Percentiles rank a stretch among this genome's conserved stretches.
phyloP scores from a whole-genome alignment of 2,113 vertebrate species.

The Lampris incognitus region DNA sequence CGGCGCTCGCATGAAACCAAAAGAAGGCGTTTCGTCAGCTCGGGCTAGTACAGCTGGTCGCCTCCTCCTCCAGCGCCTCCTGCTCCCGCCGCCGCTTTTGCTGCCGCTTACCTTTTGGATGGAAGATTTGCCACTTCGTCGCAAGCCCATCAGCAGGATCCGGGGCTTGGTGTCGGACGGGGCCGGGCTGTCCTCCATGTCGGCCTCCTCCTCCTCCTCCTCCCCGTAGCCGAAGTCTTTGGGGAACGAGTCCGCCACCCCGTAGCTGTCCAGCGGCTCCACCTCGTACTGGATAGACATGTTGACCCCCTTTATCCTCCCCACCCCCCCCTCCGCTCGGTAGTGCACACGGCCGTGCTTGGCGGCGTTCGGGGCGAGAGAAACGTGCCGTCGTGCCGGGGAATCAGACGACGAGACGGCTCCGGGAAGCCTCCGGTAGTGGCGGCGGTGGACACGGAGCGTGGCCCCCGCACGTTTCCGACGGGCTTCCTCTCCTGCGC shows the following conservation, averaged over 20 bases:
- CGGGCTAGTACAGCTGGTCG: conserved; percentile 21
- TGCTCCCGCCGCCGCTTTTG: not conserved
- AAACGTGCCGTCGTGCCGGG: too few species aligned
- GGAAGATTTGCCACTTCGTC: conserved; percentile 96
- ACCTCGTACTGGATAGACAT: conserved; percentile 97
- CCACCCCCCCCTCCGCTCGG: conserved; percentile 62
- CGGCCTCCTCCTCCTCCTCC: conserved; percentile 94
- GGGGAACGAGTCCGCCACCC: conserved; percentile 92
- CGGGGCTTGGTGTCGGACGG: conserved; percentile 92
- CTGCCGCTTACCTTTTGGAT: conserved; percentile 92
- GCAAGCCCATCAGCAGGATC: conserved; percentile 95
- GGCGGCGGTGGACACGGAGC: conserved; percentile 32
- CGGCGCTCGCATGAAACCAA: conserved; percentile 25
- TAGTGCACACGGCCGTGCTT: conserved; percentile 42
- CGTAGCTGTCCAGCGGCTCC: conserved; percentile 91
- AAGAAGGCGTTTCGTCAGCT: conserved; percentile 24
- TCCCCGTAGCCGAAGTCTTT: conserved; percentile 97
- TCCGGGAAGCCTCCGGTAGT: too few species aligned
- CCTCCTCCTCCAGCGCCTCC: not conserved
- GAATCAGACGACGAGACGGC: too few species aligned
- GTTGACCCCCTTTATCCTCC: conserved; percentile 76
- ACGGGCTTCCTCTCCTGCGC: conserved; percentile 77
- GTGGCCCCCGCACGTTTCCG: conserved; percentile 75
- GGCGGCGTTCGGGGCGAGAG: too few species aligned
- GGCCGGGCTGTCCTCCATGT: conserved; percentile 87